A percentile compares a stretch with the other conserved stretches of the same genome.
Evolutionary conservation across 2,888 invertebrate species (phyloP).

Genomic region (Phania funesta): DNA sequence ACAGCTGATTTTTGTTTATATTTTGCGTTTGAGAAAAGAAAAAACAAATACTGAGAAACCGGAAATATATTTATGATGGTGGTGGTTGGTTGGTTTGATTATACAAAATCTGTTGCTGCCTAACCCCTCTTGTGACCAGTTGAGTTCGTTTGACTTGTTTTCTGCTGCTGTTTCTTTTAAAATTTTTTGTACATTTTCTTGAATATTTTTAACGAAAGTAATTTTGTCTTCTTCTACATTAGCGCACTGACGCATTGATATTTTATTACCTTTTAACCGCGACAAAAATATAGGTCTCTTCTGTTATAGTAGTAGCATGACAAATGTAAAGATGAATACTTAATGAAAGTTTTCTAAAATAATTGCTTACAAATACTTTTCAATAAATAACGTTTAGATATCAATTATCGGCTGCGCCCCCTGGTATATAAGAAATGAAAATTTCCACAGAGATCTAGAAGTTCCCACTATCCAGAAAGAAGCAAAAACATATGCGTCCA

Average conservation of each 20-base stretch:
- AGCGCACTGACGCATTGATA: not conserved
- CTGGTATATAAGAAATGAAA: too few species aligned
- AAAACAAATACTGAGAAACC: not conserved
- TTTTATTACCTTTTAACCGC: too few species aligned
- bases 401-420: too few species aligned
- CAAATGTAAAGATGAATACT: too few species aligned
- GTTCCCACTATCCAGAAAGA: too few species aligned
- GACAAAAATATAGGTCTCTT: too few species aligned
- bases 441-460: too few species aligned
- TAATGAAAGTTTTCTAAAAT: too few species aligned
- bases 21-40: slow-evolving; percentile 23
- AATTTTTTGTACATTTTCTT: not conserved
- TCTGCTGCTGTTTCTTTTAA: not conserved
- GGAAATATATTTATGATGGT: not conserved
- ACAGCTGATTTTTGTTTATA: slow-evolving; percentile 71
- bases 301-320: too few species aligned
- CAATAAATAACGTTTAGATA: too few species aligned
- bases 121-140: not conserved
- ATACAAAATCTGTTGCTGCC: slow-evolving; percentile 47
- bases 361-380: too few species aligned
- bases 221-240: slow-evolving; percentile 49
- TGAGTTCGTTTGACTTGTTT: slow-evolving; percentile 46
- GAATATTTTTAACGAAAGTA: slow-evolving; percentile 40
- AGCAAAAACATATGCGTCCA: too few species aligned
- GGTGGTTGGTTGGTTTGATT: slow-evolving; percentile 13